Percentiles rank a stretch among this genome's conserved stretches.
phyloP scores from a whole-genome alignment of 1,140 invertebrate species.

The Drosophila dunni region DNA sequence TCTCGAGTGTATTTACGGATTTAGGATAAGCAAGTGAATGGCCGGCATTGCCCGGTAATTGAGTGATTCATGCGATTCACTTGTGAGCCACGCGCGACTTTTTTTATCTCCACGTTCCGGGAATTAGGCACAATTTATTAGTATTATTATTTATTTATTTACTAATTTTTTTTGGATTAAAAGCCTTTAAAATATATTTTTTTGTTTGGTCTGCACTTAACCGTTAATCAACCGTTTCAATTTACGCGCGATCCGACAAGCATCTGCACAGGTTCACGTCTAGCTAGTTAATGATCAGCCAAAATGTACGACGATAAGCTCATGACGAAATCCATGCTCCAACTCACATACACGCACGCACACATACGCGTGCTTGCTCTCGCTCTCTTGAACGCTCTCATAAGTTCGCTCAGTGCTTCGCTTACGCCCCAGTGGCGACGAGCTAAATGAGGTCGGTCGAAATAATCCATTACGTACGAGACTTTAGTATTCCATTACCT shows the following conservation, averaged over 20 bases:
- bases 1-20: not conserved
- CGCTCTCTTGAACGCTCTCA: not conserved
- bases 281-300: constrained; percentile 67
- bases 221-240: constrained; percentile 25
- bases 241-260: not conserved
- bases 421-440: no score
- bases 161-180: no score
- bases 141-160: no score
- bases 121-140: not conserved
- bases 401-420: not conserved
- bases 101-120: not conserved
- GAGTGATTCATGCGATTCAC: constrained; percentile 1
- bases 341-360: constrained; percentile 14
- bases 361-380: not conserved
- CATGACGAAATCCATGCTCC: constrained; percentile 58
- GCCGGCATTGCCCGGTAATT: not conserved
- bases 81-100: constrained; percentile 1
- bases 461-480: no score
- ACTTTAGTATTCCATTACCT: no score
- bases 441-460: no score
- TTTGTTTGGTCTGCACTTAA: not conserved
- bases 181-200: no score
- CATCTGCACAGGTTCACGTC: constrained; percentile 58
- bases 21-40: constrained; percentile 18
- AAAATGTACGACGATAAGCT: constrained; percentile 54